phyloP scores from a whole-genome alignment of 2,113 vertebrate species.

The Megaceryle maxima region DNA sequence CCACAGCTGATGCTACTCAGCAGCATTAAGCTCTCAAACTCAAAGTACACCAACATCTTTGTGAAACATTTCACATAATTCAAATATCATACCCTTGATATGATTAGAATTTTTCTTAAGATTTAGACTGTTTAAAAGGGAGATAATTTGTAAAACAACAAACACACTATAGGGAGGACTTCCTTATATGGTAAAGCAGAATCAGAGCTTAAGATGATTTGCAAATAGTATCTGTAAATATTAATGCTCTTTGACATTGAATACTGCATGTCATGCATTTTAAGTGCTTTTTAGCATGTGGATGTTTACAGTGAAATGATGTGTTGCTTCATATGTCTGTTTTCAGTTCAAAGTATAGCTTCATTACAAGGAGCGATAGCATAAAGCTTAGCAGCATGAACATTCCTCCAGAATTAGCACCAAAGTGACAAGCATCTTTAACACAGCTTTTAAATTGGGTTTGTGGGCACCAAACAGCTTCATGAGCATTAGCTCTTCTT shows the following conservation, averaged over 20 bases:
- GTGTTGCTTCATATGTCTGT: background rate
- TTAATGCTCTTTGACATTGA: slow-evolving; percentile 47
- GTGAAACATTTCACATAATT: background rate
- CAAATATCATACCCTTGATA: background rate
- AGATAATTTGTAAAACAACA: background rate
- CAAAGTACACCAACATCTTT: background rate
- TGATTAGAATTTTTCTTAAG: background rate
- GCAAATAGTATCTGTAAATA: slow-evolving; percentile 41
- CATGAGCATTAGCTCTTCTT: background rate
- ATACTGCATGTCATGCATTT: slow-evolving; percentile 19
- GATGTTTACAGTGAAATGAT: slow-evolving; percentile 4
- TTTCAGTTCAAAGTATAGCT: background rate
- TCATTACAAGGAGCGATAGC: background rate
- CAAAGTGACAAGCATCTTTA: background rate
- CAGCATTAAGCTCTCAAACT: background rate
- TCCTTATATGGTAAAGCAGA: background rate
- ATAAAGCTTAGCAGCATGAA: background rate
- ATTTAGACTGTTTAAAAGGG: background rate
- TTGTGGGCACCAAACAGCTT: background rate
- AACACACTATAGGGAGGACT: background rate
- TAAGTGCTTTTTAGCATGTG: background rate
- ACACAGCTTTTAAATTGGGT: background rate
- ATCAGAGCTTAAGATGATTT: background rate
- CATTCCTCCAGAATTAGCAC: background rate
- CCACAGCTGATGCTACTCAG: background rate